A percentile compares a stretch with the other conserved stretches of the same genome.
Evolutionary conservation across 1,140 invertebrate species (phyloP).

Genomic region (Drosophila busckii): DNA sequence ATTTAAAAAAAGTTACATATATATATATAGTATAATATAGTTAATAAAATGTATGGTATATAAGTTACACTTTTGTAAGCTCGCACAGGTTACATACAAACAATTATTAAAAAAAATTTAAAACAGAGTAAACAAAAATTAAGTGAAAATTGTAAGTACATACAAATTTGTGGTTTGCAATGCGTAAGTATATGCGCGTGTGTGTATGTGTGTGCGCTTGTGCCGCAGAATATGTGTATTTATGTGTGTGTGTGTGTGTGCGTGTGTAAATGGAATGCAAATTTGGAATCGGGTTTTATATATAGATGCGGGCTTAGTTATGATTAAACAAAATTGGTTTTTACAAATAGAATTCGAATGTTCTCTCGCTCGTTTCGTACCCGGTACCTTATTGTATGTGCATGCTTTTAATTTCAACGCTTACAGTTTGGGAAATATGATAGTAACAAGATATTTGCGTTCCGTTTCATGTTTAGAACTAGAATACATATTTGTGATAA

Average conservation of each 20-base stretch:
- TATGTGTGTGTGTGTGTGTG: constrained; percentile 8
- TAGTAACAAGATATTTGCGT: constrained; percentile 62
- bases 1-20: constrained; percentile 13
- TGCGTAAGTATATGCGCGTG: neutral
- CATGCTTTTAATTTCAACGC: constrained; percentile 25
- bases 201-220: constrained; percentile 15
- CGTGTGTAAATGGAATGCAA: neutral
- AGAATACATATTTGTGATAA: constrained; percentile 16
- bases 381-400: neutral
- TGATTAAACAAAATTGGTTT: constrained; percentile 10
- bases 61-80: constrained; percentile 36
- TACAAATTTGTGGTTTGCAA: constrained; percentile 2
- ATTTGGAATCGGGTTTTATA: constrained; percentile 9
- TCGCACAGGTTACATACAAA: constrained; percentile 38
- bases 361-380: constrained; percentile 12
- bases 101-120: constrained; percentile 14
- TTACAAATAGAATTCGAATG: constrained; percentile 4
- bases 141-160: constrained; percentile 25
- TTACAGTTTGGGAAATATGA: constrained; percentile 39
- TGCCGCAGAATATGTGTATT: constrained; percentile 32
- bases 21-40: constrained; percentile 16
- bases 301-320: too few species aligned
- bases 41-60: constrained; percentile 15
- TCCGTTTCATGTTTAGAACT: constrained; percentile 32
- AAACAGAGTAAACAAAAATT: constrained; percentile 15